Evolutionary conservation across 2,888 invertebrate genomes (phyloP).

Genomic region (Drosophila pseudotakahashii): DNA sequence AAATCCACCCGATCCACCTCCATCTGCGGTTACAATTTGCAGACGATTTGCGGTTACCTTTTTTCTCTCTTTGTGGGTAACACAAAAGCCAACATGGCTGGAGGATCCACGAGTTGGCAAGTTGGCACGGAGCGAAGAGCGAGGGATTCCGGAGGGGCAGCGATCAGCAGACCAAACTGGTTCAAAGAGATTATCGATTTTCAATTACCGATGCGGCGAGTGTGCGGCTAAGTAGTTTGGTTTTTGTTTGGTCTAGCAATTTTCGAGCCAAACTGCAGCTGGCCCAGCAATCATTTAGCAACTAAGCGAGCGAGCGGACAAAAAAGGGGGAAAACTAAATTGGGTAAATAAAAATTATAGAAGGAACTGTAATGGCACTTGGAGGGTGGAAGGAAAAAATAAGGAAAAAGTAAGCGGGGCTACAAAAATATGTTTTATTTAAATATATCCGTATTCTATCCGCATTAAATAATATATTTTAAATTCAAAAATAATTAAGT

Average conservation of each 20-base stretch:
- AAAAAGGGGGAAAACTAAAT: slow-evolving; percentile 16
- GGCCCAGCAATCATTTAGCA: slow-evolving; percentile 53
- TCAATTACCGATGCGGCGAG: slow-evolving; percentile 79
- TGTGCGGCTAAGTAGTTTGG: slow-evolving; percentile 78
- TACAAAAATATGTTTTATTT: too few relatives aligned
- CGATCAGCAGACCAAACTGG: slow-evolving; percentile 66
- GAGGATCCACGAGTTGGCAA: slow-evolving; percentile 16
- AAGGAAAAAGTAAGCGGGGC: too few relatives aligned
- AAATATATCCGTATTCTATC: too few relatives aligned
- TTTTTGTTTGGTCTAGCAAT: slow-evolving; percentile 80
- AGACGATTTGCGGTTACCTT: slow-evolving; percentile 74
- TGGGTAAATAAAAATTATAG: slow-evolving; percentile 27
- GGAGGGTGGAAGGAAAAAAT: not conserved
- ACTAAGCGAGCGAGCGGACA: slow-evolving; percentile 34
- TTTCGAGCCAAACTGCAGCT: slow-evolving; percentile 68
- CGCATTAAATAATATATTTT: too few relatives aligned
- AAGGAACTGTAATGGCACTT: not conserved
- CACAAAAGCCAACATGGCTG: slow-evolving; percentile 65
- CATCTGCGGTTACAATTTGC: slow-evolving; percentile 74
- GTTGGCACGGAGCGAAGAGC: too few relatives aligned
- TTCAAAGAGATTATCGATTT: slow-evolving; percentile 80
- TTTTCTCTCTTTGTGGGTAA: slow-evolving; percentile 24
- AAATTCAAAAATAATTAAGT: not conserved
- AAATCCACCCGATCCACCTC: slow-evolving; percentile 10
- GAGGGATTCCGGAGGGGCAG: slow-evolving; percentile 2